These are phyloP conservation scores for Drosophila mojavensis DNA, from an alignment of 1,140 invertebrate species.

Conservation along the genomic window DNA sequence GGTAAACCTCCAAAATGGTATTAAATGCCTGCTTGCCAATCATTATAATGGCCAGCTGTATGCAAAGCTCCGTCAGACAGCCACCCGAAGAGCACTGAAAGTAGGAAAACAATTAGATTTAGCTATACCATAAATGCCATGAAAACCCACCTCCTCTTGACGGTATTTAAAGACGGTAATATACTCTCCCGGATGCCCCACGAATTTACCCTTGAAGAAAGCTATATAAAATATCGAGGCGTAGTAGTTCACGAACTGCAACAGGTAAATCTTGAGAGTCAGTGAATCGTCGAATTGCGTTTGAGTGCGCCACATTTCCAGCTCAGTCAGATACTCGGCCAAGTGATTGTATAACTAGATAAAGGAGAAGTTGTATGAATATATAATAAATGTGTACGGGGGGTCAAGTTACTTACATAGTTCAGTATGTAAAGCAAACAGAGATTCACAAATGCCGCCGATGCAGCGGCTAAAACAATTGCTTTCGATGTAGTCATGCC, in stretches of 20 bases:
- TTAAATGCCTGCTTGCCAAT: slow-evolving; percentile 98
- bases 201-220: slow-evolving; percentile 97
- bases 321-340: slow-evolving; percentile 96
- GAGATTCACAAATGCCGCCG: slow-evolving; percentile 94
- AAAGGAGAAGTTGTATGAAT: not conserved
- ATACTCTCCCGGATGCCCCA: slow-evolving; percentile 93
- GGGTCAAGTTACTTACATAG: slow-evolving; percentile 86
- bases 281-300: slow-evolving; percentile 99
- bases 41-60: slow-evolving; percentile 97
- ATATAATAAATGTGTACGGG: not conserved
- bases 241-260: slow-evolving; percentile 99
- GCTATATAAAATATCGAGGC: slow-evolving; percentile 99
- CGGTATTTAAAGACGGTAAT: slow-evolving; percentile 90
- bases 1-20: slow-evolving; percentile 92
- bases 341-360: slow-evolving; percentile 93
- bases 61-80: slow-evolving; percentile 95
- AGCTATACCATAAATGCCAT: not conserved
- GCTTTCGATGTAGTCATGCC: slow-evolving; percentile 89
- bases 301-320: slow-evolving; percentile 97
- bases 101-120: slow-evolving; percentile 24
- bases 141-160: slow-evolving; percentile 91
- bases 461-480: slow-evolving; percentile 92
- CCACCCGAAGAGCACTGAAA: slow-evolving; percentile 92
- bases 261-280: slow-evolving; percentile 97
- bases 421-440: slow-evolving; percentile 94